Evolutionary conservation across 2,888 invertebrate genomes (phyloP).

Genomic region (Cephus nigrinus): DNA sequence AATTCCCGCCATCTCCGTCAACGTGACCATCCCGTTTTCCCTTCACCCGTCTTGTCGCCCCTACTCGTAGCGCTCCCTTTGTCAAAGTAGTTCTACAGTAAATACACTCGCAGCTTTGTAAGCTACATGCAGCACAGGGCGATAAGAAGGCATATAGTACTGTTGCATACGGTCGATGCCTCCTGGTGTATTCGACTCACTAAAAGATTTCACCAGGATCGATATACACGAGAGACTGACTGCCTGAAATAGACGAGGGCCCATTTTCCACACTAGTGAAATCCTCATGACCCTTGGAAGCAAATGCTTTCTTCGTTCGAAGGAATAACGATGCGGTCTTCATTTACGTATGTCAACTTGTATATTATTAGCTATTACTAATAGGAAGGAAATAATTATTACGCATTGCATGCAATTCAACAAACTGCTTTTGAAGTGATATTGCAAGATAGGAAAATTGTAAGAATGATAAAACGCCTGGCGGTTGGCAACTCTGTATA

Average conservation of each 20-base stretch:
- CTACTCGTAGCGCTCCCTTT: neutral
- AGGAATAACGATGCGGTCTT: no score
- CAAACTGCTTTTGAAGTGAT: neutral
- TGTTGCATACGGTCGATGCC: neutral
- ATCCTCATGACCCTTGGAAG: neutral
- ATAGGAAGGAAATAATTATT: neutral
- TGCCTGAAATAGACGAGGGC: constrained; percentile 45
- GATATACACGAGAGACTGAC: constrained; percentile 35
- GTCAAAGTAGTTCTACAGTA: neutral
- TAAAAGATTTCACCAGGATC: constrained; percentile 31
- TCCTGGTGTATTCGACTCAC: neutral
- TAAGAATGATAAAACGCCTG: neutral
- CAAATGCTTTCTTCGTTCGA: neutral
- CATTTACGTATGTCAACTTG: neutral
- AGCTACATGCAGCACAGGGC: neutral
- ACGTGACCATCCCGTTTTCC: neutral
- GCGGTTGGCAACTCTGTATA: neutral
- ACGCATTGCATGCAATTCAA: neutral
- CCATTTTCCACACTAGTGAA: neutral
- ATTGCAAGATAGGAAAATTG: neutral
- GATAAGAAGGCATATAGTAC: neutral
- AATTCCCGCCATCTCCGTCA: constrained; percentile 1
- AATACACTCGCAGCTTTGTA: neutral
- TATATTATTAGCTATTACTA: neutral
- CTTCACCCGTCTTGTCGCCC: neutral